Evolutionary conservation across 1,140 invertebrate species (phyloP).

Genomic region (Drepana arcuata): DNA sequence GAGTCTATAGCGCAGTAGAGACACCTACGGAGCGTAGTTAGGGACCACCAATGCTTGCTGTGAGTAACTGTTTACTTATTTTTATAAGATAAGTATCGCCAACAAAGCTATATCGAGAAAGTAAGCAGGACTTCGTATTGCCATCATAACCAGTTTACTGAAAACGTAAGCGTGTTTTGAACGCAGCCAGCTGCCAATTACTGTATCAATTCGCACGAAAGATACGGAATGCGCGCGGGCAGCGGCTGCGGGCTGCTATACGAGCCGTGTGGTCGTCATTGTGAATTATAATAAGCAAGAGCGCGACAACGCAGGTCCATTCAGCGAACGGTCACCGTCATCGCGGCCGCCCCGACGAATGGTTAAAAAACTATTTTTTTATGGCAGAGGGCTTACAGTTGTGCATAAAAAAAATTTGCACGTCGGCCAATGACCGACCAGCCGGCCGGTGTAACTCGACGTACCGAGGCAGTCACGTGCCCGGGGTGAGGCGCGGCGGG

Average conservation of each 20-base stretch:
- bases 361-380: conserved; percentile 30
- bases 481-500: conserved; percentile 65
- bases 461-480: conserved; percentile 61
- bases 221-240: conserved; percentile 18
- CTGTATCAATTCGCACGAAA: conserved; percentile 21
- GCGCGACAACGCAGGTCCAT: conserved; percentile 16
- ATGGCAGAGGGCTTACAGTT: conserved; percentile 34
- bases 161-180: too few species aligned
- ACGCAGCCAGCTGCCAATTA: too few species aligned
- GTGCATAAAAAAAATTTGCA: conserved; percentile 44
- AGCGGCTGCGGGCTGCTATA: conserved; percentile 25
- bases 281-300: conserved; percentile 24
- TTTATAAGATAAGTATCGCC: too few species aligned
- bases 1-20: too few species aligned
- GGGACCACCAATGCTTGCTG: too few species aligned
- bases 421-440: conserved; percentile 55
- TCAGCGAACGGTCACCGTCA: conserved; percentile 27
- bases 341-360: conserved; percentile 27
- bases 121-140: too few species aligned
- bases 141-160: too few species aligned
- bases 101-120: too few species aligned
- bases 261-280: conserved; percentile 25
- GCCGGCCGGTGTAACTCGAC: conserved; percentile 53
- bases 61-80: too few species aligned
- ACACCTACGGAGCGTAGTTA: too few species aligned